Percentiles rank a stretch among this genome's conserved stretches.
phyloP scores from a whole-genome alignment of 2,888 invertebrate genomes.

The Pseudolycoriella hygida region DNA sequence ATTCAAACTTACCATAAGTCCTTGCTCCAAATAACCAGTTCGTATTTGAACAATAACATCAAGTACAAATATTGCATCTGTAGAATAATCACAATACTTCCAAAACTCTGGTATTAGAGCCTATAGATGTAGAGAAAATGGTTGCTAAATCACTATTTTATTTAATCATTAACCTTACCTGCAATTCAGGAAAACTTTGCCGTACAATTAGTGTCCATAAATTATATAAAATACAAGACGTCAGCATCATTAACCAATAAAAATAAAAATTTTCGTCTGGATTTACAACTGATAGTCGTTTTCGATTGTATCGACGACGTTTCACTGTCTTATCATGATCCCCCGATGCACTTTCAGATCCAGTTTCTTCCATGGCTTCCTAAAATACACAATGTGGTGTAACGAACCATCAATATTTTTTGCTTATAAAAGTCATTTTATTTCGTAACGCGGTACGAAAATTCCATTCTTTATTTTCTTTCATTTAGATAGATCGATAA shows the following conservation, averaged over 20 bases:
- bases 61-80: conserved; percentile 71
- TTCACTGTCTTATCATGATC: conserved; percentile 36
- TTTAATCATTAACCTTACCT: conserved; percentile 27
- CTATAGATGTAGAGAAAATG: conserved; percentile 21
- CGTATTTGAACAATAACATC: conserved; percentile 84
- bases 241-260: conserved; percentile 83
- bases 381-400: conserved; percentile 9
- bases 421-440: too few species aligned
- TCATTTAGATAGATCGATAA: too few species aligned
- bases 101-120: conserved; percentile 54
- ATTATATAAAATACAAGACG: conserved; percentile 82
- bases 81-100: conserved; percentile 66
- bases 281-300: conserved; percentile 71
- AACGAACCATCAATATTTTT: too few species aligned
- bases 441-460: too few species aligned
- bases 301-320: conserved; percentile 47
- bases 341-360: conserved; percentile 46
- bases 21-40: conserved; percentile 89
- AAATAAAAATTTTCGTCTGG: conserved; percentile 93
- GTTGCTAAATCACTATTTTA: not conserved
- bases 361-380: conserved; percentile 49
- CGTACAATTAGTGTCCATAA: conserved; percentile 90
- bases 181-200: conserved; percentile 85
- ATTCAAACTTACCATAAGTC: conserved; percentile 50
- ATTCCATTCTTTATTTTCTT: too few species aligned